Conservation (phyloP, 2,113 vertebrate species). For the Xenopus borealis region DNA sequence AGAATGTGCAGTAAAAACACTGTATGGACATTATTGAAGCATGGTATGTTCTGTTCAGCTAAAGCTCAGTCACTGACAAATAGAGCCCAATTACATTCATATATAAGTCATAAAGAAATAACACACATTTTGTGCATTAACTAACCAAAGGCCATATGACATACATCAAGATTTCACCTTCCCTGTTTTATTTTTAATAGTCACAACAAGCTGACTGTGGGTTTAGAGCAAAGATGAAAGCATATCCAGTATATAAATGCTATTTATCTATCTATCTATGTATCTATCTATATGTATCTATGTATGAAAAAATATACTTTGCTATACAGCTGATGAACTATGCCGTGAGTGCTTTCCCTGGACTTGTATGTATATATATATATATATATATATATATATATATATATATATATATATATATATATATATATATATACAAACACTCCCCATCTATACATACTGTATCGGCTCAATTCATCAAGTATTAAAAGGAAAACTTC, state of each 20-base stretch:
- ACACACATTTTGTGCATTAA: background rate
- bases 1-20: too few species aligned
- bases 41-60: too few species aligned
- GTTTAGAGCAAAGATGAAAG: background rate
- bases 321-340: too few species aligned
- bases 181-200: background rate
- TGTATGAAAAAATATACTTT: too few species aligned
- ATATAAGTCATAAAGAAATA: background rate
- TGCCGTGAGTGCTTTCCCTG: too few species aligned
- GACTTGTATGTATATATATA: too few species aligned
- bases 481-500: too few species aligned
- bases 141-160: background rate
- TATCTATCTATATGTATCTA: too few species aligned
- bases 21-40: too few species aligned
- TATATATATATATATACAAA: background rate
- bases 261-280: too few species aligned
- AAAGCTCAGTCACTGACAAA: background rate
- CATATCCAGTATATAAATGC: background rate
- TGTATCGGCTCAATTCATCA: background rate
- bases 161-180: constrained; percentile 2
- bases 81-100: background rate
- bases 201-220: background rate
- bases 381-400: too few species aligned
- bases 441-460: background rate
- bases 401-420: too few species aligned